Conservation (phyloP, 1,140 invertebrate genomes). For the Trissolcus basalis region DNA sequence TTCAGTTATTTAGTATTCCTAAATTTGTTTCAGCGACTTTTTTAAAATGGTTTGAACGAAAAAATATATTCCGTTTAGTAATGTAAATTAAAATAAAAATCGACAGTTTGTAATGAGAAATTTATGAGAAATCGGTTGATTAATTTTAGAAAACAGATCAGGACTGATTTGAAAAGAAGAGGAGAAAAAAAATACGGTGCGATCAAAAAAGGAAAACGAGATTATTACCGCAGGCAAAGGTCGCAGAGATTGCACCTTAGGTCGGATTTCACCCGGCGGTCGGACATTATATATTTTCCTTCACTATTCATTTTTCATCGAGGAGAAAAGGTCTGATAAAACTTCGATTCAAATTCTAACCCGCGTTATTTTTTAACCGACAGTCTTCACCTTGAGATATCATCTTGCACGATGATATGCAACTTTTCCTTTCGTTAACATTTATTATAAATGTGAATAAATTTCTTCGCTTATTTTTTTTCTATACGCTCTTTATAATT, state of each 20-base stretch:
- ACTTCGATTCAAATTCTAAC: background rate
- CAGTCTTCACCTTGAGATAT: conserved; percentile 9
- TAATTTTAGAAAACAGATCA: too few species aligned
- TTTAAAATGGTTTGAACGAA: too few species aligned
- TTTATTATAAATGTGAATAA: too few species aligned
- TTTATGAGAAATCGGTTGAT: too few species aligned
- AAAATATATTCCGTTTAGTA: too few species aligned
- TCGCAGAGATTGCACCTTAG: conserved; percentile 2
- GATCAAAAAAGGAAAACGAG: background rate
- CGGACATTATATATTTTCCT: conserved; percentile 12
- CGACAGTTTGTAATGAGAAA: too few species aligned
- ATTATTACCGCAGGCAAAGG: conserved; percentile 17
- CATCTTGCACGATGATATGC: background rate
- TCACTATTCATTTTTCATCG: conserved; percentile 32
- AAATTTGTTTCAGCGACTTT: too few species aligned
- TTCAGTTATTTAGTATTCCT: too few species aligned
- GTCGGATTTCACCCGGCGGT: too few species aligned
- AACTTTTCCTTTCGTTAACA: background rate
- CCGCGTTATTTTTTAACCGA: background rate
- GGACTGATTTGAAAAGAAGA: conserved; percentile 1
- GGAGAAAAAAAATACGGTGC: background rate
- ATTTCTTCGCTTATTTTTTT: too few species aligned
- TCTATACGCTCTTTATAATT: too few species aligned
- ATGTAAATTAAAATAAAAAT: too few species aligned
- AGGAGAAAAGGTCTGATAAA: conserved; percentile 1